Conservation (phyloP, 2,797 vertebrate species). For the Smutsia temminckii region DNA sequence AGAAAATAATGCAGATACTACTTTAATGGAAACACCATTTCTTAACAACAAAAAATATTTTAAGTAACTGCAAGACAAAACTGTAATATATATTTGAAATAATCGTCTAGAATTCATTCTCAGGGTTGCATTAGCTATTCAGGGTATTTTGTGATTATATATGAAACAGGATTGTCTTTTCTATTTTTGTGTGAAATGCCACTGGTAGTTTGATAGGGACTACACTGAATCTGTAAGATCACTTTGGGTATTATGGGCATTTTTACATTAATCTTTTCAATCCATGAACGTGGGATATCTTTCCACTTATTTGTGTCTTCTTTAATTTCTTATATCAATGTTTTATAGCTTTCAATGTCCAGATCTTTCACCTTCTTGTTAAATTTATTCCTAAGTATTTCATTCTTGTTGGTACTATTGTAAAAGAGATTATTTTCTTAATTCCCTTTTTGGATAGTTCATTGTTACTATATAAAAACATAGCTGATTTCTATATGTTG, state of each 20-base stretch:
- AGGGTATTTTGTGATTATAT: background rate
- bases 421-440: background rate
- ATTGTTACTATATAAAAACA: background rate
- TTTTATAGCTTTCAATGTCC: background rate
- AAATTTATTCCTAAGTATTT: background rate
- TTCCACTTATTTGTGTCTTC: background rate
- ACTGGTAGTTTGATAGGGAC: background rate
- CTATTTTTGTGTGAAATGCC: background rate
- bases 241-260: background rate
- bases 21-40: background rate
- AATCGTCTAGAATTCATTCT: background rate
- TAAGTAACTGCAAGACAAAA: conserved; percentile 7
- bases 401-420: background rate
- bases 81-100: background rate
- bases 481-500: background rate
- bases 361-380: background rate
- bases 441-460: background rate
- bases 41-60: background rate
- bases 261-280: background rate
- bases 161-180: background rate
- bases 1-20: background rate
- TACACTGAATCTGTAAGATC: background rate
- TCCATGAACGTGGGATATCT: background rate
- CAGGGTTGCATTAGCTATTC: background rate
- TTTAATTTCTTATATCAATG: background rate